Base-by-base conservation (phyloP, 2,888 invertebrate species). In the Plagodis dolabraria region DNA sequence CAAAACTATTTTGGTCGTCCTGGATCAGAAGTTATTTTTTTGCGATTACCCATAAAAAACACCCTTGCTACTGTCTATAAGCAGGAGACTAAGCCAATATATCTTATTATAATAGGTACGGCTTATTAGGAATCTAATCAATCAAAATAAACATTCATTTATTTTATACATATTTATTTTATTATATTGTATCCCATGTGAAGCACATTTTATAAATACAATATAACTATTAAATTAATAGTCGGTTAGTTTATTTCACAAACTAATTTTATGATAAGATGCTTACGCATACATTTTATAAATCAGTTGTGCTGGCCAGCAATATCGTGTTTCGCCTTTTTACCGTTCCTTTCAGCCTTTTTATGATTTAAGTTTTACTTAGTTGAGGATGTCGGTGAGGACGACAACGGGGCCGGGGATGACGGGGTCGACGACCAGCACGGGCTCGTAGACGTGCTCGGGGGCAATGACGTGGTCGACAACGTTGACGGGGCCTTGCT, bases 341-440 rank as follows among this genome's bases (percentile, higher is more conserved):
- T 22, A 22, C 22, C 22, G 22, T 22, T 22, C 22, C 22, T 22
- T 22, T 22, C 22, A 36, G 9, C 5, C 22, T 34, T 38, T 33
- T n/a, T 46, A 53, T 35, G 36, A 5, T 36, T 36, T 36, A 36
- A 2, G 36, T 36, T 22, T 22, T 36, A 43, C 40, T 76, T 77
- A 80, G 77, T 78, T 80, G 52, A 83, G 76, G 42, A 47, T 62
- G n/a, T 80, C 82, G 48, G 82, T 81, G 47, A 81, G 77, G 60
- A 65, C 67, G 53, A 79, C 72, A 11, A 67, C 82, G 22, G 22
- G 22, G 22, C 2, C 22, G 22, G 22, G 22, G 22, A 22, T 22
- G 65, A 82, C 82, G 50, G 67, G 68, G 45, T 82, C 79, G 57
- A 83, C 52, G 65, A 80, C 77, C 56, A 72, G 76, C 71, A 86